Evolutionary conservation across 2,888 invertebrate genomes (phyloP), one percentile per base, ranked within the genome.

Genomic region (Chironomus riparius): DNA sequence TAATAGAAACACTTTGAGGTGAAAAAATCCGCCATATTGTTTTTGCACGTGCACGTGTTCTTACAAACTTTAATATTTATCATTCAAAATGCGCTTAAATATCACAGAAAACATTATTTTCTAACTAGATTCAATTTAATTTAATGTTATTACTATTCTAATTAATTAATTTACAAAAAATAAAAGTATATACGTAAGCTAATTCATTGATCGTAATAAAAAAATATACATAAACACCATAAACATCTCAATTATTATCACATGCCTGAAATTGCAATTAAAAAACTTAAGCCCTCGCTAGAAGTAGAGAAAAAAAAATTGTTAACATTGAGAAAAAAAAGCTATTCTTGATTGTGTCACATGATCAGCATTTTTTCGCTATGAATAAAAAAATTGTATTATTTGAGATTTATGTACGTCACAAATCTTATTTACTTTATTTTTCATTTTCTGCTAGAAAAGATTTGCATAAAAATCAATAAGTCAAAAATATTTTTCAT

Each of bases 401-500:
- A 56, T 15, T 15, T n/a, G 56, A 15, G 56, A 56, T 18, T 56
- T 56, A 56, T 10, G 15, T 56, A 56, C 65, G 65, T 65, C 65
- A 56, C 56, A 56, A 56, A 56, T 15, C 38, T 38, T 38, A 38
- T 38, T 38, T 38, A 38, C 38, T 15, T 62, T 62, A 62, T 62
- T 62, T 62, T 38, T 10, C 38, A 38, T 38, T 38, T 21, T 62
- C 10, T 62, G n/a, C 24, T 65, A 24, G 38, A 24, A 65, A 22
- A 6, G 65, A 65, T 65, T 65, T 65, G 65, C 22, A 65, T 65
- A 24, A 65, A 65, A 65, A 65, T 65, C 65, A 24, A 65, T 65
- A 65, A 12, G 13, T 65, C 65, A 21, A 38, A 28, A 38, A 10
- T 10, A 10, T 38, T 38, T 38, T 38, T 38, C 10, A 38, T 38